Percentiles rank a stretch among this genome's conserved stretches.
Conservation (phyloP, 1,140 invertebrate genomes). For the Homarus americanus region DNA sequence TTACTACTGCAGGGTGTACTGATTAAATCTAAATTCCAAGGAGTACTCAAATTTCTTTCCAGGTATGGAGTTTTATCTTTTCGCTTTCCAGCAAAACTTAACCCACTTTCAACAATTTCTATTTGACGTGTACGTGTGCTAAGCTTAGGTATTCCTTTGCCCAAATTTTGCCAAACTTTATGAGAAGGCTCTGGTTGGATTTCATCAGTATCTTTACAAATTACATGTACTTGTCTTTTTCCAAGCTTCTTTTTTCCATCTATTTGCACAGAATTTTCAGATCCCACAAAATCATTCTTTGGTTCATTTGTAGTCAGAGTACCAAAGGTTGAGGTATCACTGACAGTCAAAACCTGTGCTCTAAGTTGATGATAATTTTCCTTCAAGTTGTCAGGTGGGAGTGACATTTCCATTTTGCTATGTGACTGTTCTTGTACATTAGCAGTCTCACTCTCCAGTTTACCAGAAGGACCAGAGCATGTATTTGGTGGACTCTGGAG, state of each 20-base stretch:
- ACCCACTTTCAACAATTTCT: constrained; percentile 23
- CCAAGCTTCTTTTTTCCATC: background rate
- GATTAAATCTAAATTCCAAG: constrained; percentile 3
- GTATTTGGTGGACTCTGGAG: background rate
- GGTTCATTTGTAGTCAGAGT: background rate
- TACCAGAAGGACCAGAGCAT: background rate
- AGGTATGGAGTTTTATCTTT: constrained; percentile 58
- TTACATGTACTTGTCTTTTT: background rate
- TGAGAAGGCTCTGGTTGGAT: background rate
- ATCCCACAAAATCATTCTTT: background rate
- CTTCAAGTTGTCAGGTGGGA: background rate
- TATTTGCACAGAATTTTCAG: background rate
- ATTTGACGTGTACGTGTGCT: constrained; percentile 24
- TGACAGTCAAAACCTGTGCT: too few relatives aligned
- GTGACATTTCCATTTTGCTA: background rate
- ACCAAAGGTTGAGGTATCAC: too few relatives aligned
- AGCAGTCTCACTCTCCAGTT: background rate
- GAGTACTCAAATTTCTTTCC: constrained; percentile 20
- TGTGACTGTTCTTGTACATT: background rate
- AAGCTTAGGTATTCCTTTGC: constrained; percentile 17
- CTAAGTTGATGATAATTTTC: background rate
- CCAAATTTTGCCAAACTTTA: background rate
- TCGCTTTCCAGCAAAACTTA: constrained; percentile 28
- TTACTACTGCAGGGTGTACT: constrained; percentile 25
- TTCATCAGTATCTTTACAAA: background rate